Percentiles rank a stretch among this genome's conserved stretches.
Conservation (phyloP, 2,797 vertebrate genomes). For the Anguilla megastoma region DNA sequence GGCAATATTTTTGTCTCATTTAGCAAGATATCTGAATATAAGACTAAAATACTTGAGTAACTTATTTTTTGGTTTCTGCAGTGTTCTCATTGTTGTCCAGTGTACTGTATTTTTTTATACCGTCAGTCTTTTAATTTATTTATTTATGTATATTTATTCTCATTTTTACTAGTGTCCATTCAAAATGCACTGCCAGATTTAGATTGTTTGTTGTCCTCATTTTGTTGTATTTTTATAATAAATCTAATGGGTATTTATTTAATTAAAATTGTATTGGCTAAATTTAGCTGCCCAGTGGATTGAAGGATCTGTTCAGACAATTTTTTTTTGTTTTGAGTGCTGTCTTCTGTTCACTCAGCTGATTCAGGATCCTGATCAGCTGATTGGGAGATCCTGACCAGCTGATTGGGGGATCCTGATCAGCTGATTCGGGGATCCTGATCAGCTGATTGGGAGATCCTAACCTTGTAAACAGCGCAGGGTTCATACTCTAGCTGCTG, state of each 20-base stretch:
- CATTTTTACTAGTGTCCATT: slow-evolving; percentile 69
- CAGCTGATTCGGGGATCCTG: no score
- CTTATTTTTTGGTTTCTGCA: no score
- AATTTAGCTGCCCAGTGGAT: slow-evolving; percentile 2
- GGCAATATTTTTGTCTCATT: no score
- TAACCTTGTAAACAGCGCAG: neutral
- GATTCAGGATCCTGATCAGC: slow-evolving; percentile 45
- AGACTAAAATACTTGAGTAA: no score
- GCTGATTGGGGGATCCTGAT: no score
- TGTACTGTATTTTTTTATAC: slow-evolving; percentile 77
- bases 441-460: neutral
- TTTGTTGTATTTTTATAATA: slow-evolving; percentile 50
- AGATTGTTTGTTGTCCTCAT: slow-evolving; percentile 30
- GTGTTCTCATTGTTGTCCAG: slow-evolving; percentile 56
- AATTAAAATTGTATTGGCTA: neutral
- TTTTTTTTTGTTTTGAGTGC: neutral
- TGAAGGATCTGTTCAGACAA: neutral
- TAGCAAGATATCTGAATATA: no score
- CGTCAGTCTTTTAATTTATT: slow-evolving; percentile 75
- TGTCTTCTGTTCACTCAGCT: slow-evolving; percentile 32
- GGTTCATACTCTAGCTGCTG: neutral
- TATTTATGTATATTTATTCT: slow-evolving; percentile 79
- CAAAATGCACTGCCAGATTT: slow-evolving; percentile 56
- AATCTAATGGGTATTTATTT: slow-evolving; percentile 46
- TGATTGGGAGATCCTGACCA: no score